A percentile compares a stretch with the other conserved stretches of the same genome.
phyloP scores from a whole-genome alignment of 2,888 invertebrate genomes.

The Lepidocyrtoides sp. region DNA sequence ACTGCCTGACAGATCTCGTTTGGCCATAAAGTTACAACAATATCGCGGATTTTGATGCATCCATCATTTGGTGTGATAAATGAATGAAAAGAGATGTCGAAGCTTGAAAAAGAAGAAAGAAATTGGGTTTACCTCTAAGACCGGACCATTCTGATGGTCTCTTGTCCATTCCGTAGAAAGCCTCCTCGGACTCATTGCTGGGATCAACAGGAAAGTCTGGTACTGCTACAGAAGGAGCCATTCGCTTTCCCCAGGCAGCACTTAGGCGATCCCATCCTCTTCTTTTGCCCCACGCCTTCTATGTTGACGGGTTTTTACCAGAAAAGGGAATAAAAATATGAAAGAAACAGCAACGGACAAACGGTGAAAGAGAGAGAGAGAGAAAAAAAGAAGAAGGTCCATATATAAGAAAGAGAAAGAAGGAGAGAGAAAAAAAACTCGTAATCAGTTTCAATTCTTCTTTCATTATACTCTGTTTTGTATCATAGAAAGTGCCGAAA shows the following conservation, averaged over 20 bases:
- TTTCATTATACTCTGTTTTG: slow-evolving; percentile 40
- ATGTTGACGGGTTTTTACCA: slow-evolving; percentile 41
- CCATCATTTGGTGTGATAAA: slow-evolving; percentile 43
- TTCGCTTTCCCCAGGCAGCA: slow-evolving; percentile 83
- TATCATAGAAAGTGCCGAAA: background rate
- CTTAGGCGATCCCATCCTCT: slow-evolving; percentile 81
- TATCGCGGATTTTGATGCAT: background rate
- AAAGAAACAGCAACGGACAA: background rate
- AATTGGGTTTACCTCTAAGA: slow-evolving; percentile 77
- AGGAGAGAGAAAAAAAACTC: background rate
- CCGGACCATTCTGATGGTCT: slow-evolving; percentile 83
- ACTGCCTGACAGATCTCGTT: slow-evolving; percentile 19
- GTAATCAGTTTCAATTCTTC: slow-evolving; percentile 70
- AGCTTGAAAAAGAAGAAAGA: background rate
- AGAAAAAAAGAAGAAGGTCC: background rate
- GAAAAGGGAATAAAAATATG: slow-evolving; percentile 39
- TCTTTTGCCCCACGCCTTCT: slow-evolving; percentile 84
- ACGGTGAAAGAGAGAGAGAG: background rate
- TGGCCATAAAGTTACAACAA: background rate
- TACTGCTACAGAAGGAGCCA: slow-evolving; percentile 54
- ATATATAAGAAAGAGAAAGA: slow-evolving; percentile 1
- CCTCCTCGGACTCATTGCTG: slow-evolving; percentile 78
- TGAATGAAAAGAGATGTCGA: background rate
- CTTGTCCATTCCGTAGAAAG: slow-evolving; percentile 82
- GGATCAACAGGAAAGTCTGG: slow-evolving; percentile 61